phyloP scores from a whole-genome alignment of 2,113 vertebrate genomes.

The Dasypus novemcinctus region DNA sequence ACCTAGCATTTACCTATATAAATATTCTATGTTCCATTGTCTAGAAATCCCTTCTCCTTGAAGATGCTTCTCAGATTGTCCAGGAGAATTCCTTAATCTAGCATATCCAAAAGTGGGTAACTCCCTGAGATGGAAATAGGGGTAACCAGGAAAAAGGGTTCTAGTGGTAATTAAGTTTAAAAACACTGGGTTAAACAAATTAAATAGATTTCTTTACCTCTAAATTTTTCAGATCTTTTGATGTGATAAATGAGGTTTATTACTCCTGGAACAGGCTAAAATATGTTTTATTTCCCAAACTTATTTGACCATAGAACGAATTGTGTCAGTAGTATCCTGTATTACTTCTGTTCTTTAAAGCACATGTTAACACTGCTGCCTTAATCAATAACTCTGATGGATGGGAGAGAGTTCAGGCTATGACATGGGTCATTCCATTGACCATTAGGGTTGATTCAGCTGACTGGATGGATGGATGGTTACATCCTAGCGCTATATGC shows the following conservation, averaged over 20 bases:
- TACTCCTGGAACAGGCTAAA: slow-evolving; percentile 12
- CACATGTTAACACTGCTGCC: slow-evolving; percentile 32
- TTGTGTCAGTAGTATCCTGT: not conserved
- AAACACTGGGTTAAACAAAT: not conserved
- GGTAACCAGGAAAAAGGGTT: slow-evolving; percentile 12
- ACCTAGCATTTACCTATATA: not conserved
- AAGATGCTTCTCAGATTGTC: not conserved
- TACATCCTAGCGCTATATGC: slow-evolving; percentile 5
- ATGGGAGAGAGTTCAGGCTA: slow-evolving; percentile 33
- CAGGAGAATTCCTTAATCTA: not conserved
- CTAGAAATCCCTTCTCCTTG: not conserved
- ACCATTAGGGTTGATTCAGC: slow-evolving; percentile 57
- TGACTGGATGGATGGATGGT: slow-evolving; percentile 65
- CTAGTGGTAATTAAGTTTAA: slow-evolving; percentile 1
- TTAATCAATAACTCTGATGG: slow-evolving; percentile 74
- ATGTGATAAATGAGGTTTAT: slow-evolving; percentile 10
- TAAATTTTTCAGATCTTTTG: not conserved
- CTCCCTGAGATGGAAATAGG: not conserved
- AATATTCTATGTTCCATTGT: not conserved
- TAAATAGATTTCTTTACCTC: not conserved
- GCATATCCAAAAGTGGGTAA: not conserved
- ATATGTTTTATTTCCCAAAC: not conserved
- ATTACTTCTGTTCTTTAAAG: slow-evolving; percentile 35
- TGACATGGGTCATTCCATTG: slow-evolving; percentile 64
- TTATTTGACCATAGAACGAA: not conserved